Conservation (phyloP, 2,113 vertebrate genomes). For the Emberiza fucata region DNA sequence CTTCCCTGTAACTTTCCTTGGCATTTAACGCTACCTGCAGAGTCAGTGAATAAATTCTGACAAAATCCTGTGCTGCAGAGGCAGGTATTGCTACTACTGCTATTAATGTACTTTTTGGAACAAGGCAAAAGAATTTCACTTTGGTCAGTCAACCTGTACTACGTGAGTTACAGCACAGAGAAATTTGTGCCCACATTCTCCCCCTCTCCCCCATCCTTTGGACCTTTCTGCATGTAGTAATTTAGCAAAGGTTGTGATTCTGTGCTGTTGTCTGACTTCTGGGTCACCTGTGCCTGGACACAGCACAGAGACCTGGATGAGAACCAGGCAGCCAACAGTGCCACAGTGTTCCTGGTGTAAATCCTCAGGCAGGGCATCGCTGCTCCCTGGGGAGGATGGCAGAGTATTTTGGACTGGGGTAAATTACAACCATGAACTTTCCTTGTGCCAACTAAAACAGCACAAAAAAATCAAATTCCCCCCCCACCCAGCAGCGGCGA, state of each 20-base stretch:
- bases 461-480: neutral
- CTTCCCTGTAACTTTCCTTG: neutral
- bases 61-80: neutral
- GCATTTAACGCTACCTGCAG: neutral
- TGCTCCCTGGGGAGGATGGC: neutral
- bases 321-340: neutral
- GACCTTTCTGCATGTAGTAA: neutral
- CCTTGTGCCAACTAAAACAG: neutral
- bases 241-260: neutral
- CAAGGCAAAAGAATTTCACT: neutral
- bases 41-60: neutral
- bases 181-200: neutral
- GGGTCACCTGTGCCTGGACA: neutral
- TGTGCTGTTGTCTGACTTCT: neutral
- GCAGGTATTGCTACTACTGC: neutral
- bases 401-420: neutral
- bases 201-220: neutral
- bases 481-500: neutral
- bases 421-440: neutral
- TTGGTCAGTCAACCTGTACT: neutral
- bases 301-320: neutral
- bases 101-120: neutral
- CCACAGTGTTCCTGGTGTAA: neutral
- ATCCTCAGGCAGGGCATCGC: fast-evolving
- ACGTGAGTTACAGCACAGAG: neutral